These are phyloP conservation scores for Actenoides lindsayi DNA, from an alignment of 2,113 vertebrate genomes.

Conservation along the genomic window DNA sequence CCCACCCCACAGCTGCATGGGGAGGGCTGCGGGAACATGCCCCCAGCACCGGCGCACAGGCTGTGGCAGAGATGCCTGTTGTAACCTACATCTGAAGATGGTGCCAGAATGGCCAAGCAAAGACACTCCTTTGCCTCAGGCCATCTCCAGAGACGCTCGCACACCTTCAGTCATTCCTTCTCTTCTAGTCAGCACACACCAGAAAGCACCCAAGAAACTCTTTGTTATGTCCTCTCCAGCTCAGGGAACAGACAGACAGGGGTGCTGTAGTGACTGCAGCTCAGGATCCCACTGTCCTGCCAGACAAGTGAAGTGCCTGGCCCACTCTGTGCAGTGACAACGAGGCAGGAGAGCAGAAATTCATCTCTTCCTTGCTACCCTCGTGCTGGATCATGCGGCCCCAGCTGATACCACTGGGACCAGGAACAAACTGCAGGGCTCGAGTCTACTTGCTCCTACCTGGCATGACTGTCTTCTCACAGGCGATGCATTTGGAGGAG, in stretches of 20 bases:
- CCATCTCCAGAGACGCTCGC: background rate
- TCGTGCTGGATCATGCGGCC: background rate
- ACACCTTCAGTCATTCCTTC: background rate
- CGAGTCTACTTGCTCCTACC: slow-evolving; percentile 63
- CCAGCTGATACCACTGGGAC: rapidly evolving
- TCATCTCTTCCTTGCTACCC: background rate
- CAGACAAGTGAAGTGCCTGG: background rate
- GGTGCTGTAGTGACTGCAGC: background rate
- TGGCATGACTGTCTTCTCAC: slow-evolving; percentile 96
- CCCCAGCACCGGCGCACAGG: background rate
- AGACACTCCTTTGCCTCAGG: slow-evolving; percentile 36
- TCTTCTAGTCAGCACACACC: background rate
- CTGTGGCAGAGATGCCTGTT: background rate
- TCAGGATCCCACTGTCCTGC: background rate
- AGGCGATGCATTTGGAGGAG: slow-evolving; percentile 94
- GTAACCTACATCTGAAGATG: background rate
- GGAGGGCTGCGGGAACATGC: background rate
- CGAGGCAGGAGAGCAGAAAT: background rate
- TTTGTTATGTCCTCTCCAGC: background rate
- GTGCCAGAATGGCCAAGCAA: slow-evolving; percentile 25
- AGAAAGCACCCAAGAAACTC: slow-evolving; percentile 11
- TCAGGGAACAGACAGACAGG: background rate
- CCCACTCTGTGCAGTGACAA: background rate
- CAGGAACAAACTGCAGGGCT: background rate
- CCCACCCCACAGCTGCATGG: background rate